A percentile compares a stretch with the other conserved stretches of the same genome.
Conservation (phyloP, 2,113 vertebrate genomes). For the Capra hircus region DNA sequence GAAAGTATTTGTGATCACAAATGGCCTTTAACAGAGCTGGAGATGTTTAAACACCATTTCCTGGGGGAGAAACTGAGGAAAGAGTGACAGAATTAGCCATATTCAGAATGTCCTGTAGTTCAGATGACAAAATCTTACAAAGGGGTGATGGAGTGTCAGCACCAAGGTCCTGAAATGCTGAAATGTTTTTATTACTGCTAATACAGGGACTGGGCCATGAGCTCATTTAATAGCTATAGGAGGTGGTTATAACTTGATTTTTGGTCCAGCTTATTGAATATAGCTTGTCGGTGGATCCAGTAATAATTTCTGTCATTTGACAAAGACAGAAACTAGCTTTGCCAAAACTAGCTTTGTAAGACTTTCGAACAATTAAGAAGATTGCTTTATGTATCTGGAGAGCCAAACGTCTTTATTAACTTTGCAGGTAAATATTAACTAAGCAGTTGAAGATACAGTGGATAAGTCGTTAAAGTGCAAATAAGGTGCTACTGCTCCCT, state of each 20-base stretch:
- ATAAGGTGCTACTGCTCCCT: background rate
- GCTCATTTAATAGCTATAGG: background rate
- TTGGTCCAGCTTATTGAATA: background rate
- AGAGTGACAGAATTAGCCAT: background rate
- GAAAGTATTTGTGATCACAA: background rate
- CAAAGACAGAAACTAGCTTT: background rate
- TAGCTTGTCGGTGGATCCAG: background rate
- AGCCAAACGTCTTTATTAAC: background rate
- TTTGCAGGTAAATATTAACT: background rate
- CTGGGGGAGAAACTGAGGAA: background rate
- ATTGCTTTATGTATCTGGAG: background rate
- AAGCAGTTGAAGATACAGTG: background rate
- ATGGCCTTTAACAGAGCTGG: background rate
- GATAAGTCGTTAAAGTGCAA: background rate
- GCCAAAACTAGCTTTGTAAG: background rate
- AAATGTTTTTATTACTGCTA: background rate
- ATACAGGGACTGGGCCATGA: background rate
- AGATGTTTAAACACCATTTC: background rate
- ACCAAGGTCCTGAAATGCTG: background rate
- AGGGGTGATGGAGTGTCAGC: background rate
- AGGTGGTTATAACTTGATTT: background rate
- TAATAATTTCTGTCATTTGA: background rate
- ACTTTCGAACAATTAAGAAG: background rate
- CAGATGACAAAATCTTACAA: background rate
- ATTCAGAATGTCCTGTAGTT: background rate